phyloP scores from a whole-genome alignment of 92 coral and sea anemone genomes.

The Paragorgia papillata region DNA sequence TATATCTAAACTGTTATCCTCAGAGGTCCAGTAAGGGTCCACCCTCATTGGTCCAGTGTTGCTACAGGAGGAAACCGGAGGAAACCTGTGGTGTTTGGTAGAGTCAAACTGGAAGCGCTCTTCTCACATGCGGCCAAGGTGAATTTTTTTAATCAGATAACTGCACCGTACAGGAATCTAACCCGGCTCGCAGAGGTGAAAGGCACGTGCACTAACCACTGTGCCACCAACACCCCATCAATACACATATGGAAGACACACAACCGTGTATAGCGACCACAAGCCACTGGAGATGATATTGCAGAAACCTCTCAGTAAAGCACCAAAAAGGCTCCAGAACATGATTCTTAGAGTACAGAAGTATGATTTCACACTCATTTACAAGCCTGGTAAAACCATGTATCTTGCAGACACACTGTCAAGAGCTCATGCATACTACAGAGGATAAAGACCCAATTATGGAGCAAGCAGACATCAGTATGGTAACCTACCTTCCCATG shows the following conservation, averaged over 20 bases:
- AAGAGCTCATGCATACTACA: conserved; percentile 26
- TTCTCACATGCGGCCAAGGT: too few species aligned
- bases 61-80: too few species aligned
- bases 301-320: background rate
- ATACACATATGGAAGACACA: background rate
- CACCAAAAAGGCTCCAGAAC: background rate
- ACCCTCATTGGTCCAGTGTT: too few species aligned
- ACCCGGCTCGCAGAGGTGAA: too few species aligned
- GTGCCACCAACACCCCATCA: too few species aligned
- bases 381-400: background rate
- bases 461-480: conserved; percentile 45
- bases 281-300: conserved; percentile 26
- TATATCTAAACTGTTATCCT: too few species aligned
- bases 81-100: too few species aligned
- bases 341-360: conserved; percentile 3
- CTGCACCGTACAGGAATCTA: too few species aligned
- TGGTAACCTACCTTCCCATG: conserved; percentile 38
- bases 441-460: conserved; percentile 29
- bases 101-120: too few species aligned
- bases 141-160: too few species aligned
- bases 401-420: conserved; percentile 2
- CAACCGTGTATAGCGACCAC: background rate
- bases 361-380: background rate
- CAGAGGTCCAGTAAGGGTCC: too few species aligned
- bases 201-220: too few species aligned